Percentiles rank a stretch among this genome's conserved stretches.
phyloP scores from a whole-genome alignment of 2,113 vertebrate genomes.

The Oreotrochilus melanogaster region DNA sequence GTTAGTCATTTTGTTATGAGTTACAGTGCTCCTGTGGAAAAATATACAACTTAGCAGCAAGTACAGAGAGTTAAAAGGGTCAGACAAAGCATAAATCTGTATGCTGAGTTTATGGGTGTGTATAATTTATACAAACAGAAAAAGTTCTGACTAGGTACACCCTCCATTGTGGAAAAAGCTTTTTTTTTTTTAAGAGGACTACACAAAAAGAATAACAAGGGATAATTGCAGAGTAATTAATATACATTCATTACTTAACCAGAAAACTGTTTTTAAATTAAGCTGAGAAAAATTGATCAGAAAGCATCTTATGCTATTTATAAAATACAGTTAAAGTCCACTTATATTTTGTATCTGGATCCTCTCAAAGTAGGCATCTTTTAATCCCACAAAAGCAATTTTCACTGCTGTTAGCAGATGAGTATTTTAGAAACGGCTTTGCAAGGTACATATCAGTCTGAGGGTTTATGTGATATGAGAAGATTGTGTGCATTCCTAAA shows the following conservation, averaged over 20 bases:
- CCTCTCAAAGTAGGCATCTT: neutral
- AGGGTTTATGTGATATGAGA: neutral
- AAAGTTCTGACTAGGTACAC: constrained; percentile 67
- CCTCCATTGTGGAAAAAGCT: constrained; percentile 61
- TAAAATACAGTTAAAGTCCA: neutral
- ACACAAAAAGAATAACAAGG: constrained; percentile 41
- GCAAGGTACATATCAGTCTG: neutral
- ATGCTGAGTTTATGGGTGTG: constrained; percentile 67
- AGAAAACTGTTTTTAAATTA: neutral
- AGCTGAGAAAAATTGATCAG: constrained; percentile 2
- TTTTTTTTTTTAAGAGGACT: constrained; percentile 67
- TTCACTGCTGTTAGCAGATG: neutral
- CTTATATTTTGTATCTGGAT: neutral
- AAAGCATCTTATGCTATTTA: neutral
- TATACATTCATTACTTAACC: constrained; percentile 11
- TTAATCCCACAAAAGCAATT: neutral
- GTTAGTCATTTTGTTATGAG: constrained; percentile 80
- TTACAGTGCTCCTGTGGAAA: constrained; percentile 76
- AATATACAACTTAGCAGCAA: constrained; percentile 84
- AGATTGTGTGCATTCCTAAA: neutral
- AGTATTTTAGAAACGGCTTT: neutral
- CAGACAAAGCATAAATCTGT: constrained; percentile 81
- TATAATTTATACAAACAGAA: constrained; percentile 78
- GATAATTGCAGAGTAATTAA: neutral
- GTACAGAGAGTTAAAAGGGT: constrained; percentile 82